Conservation (phyloP, 2,888 invertebrate genomes). For the Euplexia lucipara region DNA sequence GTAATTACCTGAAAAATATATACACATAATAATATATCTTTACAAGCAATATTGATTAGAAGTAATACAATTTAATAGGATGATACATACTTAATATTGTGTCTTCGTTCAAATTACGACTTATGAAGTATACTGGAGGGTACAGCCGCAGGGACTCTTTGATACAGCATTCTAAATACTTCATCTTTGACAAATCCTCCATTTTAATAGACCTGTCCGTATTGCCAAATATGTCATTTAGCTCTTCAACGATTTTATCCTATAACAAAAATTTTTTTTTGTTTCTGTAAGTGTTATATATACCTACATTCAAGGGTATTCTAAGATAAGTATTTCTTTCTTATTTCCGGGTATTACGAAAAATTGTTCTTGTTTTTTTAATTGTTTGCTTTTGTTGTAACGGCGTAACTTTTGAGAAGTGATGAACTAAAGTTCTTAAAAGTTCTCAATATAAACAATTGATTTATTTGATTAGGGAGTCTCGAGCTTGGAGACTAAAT, state of each 20-base stretch:
- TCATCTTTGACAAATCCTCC: constrained; percentile 92
- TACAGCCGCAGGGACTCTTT: constrained; percentile 93
- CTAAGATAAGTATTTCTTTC: too few species aligned
- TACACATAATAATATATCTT: neutral
- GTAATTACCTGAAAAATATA: constrained; percentile 74
- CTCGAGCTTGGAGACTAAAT: neutral
- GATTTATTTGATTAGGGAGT: too few species aligned
- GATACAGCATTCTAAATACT: constrained; percentile 93
- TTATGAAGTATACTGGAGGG: constrained; percentile 93
- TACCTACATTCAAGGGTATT: too few species aligned
- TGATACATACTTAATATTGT: constrained; percentile 89
- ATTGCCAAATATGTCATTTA: constrained; percentile 92
- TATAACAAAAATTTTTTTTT: constrained; percentile 77
- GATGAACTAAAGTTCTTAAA: neutral
- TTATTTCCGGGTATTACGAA: too few species aligned
- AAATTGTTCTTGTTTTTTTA: too few species aligned
- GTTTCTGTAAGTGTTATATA: too few species aligned
- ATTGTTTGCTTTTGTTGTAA: too few species aligned
- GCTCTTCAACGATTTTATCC: constrained; percentile 91
- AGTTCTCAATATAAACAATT: too few species aligned
- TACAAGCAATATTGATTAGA: neutral
- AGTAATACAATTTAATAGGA: neutral
- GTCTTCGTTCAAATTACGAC: constrained; percentile 90
- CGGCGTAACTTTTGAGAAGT: neutral
- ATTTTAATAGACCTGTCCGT: constrained; percentile 91